Conservation (phyloP, 1,140 invertebrate genomes). For the Asbolus verrucosus region DNA sequence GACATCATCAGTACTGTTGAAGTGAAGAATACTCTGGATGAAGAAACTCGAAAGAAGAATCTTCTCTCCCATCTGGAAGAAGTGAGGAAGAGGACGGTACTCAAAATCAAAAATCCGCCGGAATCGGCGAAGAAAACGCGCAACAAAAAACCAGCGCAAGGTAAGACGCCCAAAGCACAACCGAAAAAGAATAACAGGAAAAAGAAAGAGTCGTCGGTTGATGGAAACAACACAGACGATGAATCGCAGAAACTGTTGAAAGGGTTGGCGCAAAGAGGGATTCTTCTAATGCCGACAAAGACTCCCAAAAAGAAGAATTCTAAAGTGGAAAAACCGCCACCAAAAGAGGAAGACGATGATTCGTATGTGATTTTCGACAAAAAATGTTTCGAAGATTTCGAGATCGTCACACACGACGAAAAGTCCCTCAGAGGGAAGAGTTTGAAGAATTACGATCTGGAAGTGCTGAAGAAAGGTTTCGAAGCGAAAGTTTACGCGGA, state of each 20-base stretch:
- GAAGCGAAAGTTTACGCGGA: neutral
- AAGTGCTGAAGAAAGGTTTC: constrained; percentile 31
- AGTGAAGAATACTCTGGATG: constrained; percentile 37
- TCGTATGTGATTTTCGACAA: constrained; percentile 10
- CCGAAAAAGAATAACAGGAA: neutral
- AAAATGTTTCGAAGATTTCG: neutral
- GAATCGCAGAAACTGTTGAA: constrained; percentile 43
- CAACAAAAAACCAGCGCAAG: neutral
- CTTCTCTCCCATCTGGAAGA: constrained; percentile 38
- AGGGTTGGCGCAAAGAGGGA: constrained; percentile 49
- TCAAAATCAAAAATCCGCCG: constrained; percentile 45
- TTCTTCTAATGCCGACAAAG: constrained; percentile 53
- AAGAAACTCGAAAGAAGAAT: constrained; percentile 21
- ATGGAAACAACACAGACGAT: neutral
- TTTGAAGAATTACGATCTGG: constrained; percentile 45
- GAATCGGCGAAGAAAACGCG: constrained; percentile 9
- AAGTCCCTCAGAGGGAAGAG: constrained; percentile 8
- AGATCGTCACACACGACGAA: constrained; percentile 12
- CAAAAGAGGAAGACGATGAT: neutral
- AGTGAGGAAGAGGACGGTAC: constrained; percentile 47
- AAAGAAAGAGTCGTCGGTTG: neutral
- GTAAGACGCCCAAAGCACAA: constrained; percentile 2
- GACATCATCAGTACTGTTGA: constrained; percentile 2
- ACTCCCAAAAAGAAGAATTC: constrained; percentile 4
- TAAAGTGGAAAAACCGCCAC: neutral